Evolutionary conservation across 1,140 invertebrate genomes (phyloP).

Genomic region (Calliopsis andreniformis): DNA sequence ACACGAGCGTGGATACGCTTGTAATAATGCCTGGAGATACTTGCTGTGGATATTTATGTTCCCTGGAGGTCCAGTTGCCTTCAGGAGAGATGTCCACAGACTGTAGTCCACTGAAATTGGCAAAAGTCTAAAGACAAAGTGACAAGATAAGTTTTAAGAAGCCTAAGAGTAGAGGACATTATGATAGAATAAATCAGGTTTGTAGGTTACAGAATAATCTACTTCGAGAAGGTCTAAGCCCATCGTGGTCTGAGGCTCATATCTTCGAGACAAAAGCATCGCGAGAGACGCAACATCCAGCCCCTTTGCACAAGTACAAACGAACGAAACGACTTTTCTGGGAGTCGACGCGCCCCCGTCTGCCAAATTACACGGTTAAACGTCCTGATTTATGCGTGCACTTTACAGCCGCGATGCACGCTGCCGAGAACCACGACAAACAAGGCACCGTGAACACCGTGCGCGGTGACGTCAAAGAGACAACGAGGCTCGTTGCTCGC

Average conservation of each 20-base stretch:
- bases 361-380: constrained; percentile 77
- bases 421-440: constrained; percentile 51
- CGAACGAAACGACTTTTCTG: constrained; percentile 43
- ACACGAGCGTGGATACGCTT: constrained; percentile 55
- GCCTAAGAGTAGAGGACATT: no score
- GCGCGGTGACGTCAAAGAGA: constrained; percentile 41
- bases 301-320: neutral
- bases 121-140: no score
- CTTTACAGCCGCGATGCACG: constrained; percentile 58
- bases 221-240: no score
- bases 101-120: neutral
- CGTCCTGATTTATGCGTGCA: constrained; percentile 77
- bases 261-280: neutral
- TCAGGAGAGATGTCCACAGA: neutral
- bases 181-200: no score
- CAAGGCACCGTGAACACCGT: constrained; percentile 29
- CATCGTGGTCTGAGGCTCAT: no score
- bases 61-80: constrained; percentile 46
- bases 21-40: constrained; percentile 66
- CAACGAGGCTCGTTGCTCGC: constrained; percentile 40
- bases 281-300: neutral
- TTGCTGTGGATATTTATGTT: constrained; percentile 75
- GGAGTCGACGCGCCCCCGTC: constrained; percentile 38
- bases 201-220: no score
- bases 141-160: no score